Conservation (phyloP, 2,797 vertebrate genomes). For the Crocodylus rhombifer region DNA sequence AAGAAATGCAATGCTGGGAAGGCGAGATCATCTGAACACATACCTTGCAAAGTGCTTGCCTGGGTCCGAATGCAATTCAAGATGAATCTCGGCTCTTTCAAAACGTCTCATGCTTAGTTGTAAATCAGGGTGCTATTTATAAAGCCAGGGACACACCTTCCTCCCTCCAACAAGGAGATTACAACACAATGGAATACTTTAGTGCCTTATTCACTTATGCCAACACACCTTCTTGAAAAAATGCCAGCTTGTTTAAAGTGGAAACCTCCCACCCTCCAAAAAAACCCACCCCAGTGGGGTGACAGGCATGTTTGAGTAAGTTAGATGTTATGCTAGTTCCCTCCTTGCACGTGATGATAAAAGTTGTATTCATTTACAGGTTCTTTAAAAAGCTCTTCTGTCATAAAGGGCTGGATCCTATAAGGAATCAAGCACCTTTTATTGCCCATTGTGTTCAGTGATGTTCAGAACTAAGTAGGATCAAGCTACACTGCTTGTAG, state of each 20-base stretch:
- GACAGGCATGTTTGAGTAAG: not conserved
- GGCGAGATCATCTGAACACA: not conserved
- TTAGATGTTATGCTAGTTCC: not conserved
- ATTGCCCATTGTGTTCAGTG: not conserved
- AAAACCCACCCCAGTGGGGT: not conserved
- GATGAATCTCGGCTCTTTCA: not conserved
- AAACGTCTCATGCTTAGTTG: not conserved
- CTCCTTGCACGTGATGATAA: not conserved
- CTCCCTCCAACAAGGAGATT: constrained; percentile 39
- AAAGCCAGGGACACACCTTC: constrained; percentile 74
- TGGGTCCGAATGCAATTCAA: not conserved
- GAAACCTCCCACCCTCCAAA: not conserved
- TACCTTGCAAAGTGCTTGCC: constrained; percentile 64
- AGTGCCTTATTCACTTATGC: not conserved
- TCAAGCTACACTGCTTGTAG: not conserved
- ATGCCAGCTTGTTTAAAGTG: constrained; percentile 49
- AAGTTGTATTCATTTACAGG: not conserved
- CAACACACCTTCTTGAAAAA: constrained; percentile 74
- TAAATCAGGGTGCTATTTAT: constrained; percentile 51
- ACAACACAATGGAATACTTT: constrained; percentile 55
- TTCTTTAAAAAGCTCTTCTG: not conserved
- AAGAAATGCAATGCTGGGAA: not conserved
- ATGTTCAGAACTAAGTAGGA: not conserved
- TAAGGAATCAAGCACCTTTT: not conserved
- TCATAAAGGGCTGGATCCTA: not conserved